phyloP scores from a whole-genome alignment of 1,140 invertebrate genomes.

The Drosophila santomea region DNA sequence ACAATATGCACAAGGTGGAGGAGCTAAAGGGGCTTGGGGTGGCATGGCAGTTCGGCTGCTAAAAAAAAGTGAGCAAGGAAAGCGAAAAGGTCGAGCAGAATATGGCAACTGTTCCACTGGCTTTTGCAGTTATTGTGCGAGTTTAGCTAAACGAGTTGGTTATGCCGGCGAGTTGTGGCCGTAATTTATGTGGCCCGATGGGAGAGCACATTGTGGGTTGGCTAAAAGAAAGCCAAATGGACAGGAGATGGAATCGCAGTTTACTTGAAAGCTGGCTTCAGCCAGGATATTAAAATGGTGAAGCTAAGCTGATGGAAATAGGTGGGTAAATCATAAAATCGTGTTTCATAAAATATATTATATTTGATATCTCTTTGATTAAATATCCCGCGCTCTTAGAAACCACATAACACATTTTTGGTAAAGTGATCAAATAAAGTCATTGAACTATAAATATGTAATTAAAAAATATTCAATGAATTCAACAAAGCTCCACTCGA shows the following conservation, averaged over 20 bases:
- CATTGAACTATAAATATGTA: constrained; percentile 9
- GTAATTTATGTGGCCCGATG: constrained; percentile 34
- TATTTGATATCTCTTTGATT: constrained; percentile 4
- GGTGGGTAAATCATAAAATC: background rate
- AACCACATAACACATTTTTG: background rate
- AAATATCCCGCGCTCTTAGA: background rate
- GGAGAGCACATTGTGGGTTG: constrained; percentile 5
- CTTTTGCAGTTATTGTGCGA: constrained; percentile 69
- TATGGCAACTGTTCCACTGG: constrained; percentile 70
- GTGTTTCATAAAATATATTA: background rate
- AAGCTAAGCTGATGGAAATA: constrained; percentile 23
- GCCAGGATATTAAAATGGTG: constrained; percentile 45
- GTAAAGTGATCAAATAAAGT: background rate
- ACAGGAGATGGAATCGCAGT: constrained; percentile 9
- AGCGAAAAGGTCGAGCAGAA: constrained; percentile 63
- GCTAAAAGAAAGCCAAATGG: background rate
- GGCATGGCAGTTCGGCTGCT: background rate
- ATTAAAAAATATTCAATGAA: constrained; percentile 39
- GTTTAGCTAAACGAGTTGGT: constrained; percentile 76
- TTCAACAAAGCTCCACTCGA: constrained; percentile 21
- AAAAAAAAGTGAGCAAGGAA: constrained; percentile 26
- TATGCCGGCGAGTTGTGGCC: constrained; percentile 51
- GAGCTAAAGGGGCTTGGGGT: background rate
- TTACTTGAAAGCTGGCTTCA: background rate
- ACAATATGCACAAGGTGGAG: constrained; percentile 65